phyloP scores from a whole-genome alignment of 2,113 vertebrate genomes.

The Festucalex cinctus region DNA sequence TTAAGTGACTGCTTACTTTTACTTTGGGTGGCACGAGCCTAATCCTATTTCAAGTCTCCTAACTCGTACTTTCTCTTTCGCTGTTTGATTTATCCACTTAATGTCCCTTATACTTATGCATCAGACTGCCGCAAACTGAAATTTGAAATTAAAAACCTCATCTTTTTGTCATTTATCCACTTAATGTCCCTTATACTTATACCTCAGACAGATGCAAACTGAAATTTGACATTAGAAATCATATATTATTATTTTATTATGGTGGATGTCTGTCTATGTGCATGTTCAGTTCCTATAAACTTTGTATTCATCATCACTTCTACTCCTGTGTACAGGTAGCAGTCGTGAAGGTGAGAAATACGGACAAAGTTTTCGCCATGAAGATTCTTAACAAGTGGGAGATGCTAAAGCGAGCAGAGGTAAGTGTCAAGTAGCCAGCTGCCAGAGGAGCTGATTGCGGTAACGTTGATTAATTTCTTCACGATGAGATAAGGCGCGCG shows the following conservation, averaged over 20 bases:
- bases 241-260: no score
- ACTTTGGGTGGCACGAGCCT: no score
- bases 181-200: neutral
- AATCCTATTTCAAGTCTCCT: neutral
- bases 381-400: conserved; percentile 99
- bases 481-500: neutral
- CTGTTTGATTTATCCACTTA: neutral
- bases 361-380: conserved; percentile 98
- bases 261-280: neutral
- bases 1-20: neutral
- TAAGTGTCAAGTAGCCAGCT: conserved; percentile 44
- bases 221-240: no score
- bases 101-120: neutral
- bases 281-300: neutral
- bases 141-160: neutral
- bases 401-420: conserved; percentile 98
- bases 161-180: neutral
- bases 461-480: neutral
- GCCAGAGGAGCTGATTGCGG: neutral
- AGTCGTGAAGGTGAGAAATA: conserved; percentile 93
- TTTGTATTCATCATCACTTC: neutral
- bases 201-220: neutral
- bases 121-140: neutral
- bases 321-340: conserved; percentile 82
- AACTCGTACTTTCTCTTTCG: neutral